A percentile compares a stretch with the other conserved stretches of the same genome.
phyloP scores from a whole-genome alignment of 2,113 vertebrate species.

The Ophiodon elongatus region DNA sequence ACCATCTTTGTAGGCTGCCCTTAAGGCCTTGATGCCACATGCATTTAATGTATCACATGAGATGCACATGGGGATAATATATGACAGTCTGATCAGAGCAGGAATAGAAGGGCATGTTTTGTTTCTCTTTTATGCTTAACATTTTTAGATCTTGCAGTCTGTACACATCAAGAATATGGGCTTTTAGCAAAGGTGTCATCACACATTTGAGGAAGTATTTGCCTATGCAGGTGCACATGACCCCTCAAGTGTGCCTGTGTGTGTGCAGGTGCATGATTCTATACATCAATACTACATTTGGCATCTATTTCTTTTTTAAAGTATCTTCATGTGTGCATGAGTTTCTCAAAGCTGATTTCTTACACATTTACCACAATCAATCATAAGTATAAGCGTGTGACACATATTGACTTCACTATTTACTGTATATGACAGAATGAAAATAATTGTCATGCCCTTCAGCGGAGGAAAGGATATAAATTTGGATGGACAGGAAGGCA shows the following conservation, averaged over 20 bases:
- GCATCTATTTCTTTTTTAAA: slow-evolving; percentile 31
- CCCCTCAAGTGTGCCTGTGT: background rate
- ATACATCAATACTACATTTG: background rate
- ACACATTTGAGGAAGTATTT: slow-evolving; percentile 52
- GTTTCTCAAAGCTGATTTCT: slow-evolving; percentile 9
- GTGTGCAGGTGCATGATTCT: background rate
- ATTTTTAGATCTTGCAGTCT: slow-evolving; percentile 18
- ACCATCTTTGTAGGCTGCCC: slow-evolving; percentile 14
- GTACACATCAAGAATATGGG: slow-evolving; percentile 38
- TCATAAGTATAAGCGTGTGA: slow-evolving; percentile 31
- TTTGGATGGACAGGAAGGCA: slow-evolving; percentile 45
- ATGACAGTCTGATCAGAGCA: slow-evolving; percentile 7
- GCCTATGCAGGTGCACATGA: background rate
- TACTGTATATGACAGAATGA: slow-evolving; percentile 73
- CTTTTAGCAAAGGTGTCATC: slow-evolving; percentile 43
- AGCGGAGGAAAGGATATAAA: slow-evolving; percentile 49
- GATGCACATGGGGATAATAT: slow-evolving; percentile 19
- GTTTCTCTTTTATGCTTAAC: slow-evolving; percentile 16
- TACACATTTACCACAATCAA: slow-evolving; percentile 24
- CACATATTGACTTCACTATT: slow-evolving; percentile 29
- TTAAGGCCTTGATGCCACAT: slow-evolving; percentile 18
- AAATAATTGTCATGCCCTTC: slow-evolving; percentile 59
- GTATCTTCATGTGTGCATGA: background rate
- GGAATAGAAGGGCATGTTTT: slow-evolving; percentile 6
- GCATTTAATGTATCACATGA: slow-evolving; percentile 9